Evolutionary conservation across 2,888 invertebrate genomes (phyloP).

Genomic region (Synanthedon tipuliformis): DNA sequence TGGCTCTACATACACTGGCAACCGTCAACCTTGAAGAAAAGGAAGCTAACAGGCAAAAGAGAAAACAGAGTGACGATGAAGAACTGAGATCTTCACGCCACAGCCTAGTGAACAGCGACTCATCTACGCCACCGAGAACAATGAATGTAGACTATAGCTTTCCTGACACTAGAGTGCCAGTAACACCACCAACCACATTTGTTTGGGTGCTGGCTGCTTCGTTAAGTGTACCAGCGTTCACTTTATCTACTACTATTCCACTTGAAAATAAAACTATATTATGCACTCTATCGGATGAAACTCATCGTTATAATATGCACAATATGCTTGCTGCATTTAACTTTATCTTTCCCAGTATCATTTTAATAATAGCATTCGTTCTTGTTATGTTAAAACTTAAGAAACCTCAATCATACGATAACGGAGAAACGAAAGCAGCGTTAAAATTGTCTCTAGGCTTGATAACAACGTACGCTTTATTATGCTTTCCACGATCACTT

Average conservation of each 20-base stretch:
- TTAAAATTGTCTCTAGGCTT: slow-evolving; percentile 51
- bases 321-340: slow-evolving; percentile 50
- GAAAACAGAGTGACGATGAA: slow-evolving; percentile 41
- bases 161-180: slow-evolving; percentile 49
- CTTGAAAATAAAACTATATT: slow-evolving; percentile 38
- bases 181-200: slow-evolving; percentile 64
- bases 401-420: slow-evolving; percentile 25
- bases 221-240: slow-evolving; percentile 71
- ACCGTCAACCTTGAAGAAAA: slow-evolving; percentile 63
- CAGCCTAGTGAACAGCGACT: slow-evolving; percentile 57
- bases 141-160: slow-evolving; percentile 68
- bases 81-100: slow-evolving; percentile 59
- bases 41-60: slow-evolving; percentile 34
- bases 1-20: slow-evolving; percentile 71
- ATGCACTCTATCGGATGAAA: slow-evolving; percentile 65
- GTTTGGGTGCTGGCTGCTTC: slow-evolving; percentile 72
- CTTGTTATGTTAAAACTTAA: slow-evolving; percentile 41
- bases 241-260: slow-evolving; percentile 58
- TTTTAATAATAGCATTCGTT: slow-evolving; percentile 32
- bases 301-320: slow-evolving; percentile 54
- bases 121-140: slow-evolving; percentile 58
- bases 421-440: slow-evolving; percentile 33
- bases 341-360: slow-evolving; percentile 42
- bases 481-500: slow-evolving; percentile 48
- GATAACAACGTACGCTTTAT: slow-evolving; percentile 34